These are phyloP conservation scores for Rhodinocichla rosea DNA, from an alignment of 2,113 vertebrate species.

Conservation along the genomic window DNA sequence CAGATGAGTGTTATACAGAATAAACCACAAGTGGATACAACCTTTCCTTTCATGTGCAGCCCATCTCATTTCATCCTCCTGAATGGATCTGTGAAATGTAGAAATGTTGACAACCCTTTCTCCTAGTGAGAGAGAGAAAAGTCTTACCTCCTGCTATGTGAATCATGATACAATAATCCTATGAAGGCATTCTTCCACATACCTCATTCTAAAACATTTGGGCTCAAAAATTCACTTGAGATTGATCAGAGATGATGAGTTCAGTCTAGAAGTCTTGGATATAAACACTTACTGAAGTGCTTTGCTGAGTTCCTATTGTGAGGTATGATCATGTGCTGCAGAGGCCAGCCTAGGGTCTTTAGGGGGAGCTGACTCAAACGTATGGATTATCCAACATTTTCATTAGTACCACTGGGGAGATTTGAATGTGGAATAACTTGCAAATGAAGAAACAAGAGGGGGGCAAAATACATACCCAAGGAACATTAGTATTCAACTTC, in stretches of 20 bases:
- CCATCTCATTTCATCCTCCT: background rate
- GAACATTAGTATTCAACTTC: background rate
- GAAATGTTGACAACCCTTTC: background rate
- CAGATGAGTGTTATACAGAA: background rate
- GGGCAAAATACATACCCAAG: background rate
- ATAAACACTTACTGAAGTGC: background rate
- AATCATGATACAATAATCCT: background rate
- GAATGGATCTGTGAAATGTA: background rate
- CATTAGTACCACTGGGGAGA: background rate
- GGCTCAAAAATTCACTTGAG: background rate
- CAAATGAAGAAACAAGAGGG: conserved; percentile 1
- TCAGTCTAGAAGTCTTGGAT: background rate
- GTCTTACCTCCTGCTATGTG: background rate
- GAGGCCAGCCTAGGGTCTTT: background rate
- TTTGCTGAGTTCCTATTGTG: background rate
- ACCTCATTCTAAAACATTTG: background rate
- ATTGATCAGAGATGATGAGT: background rate
- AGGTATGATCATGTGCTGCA: background rate
- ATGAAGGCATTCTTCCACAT: background rate
- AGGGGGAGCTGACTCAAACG: background rate
- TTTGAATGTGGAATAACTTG: background rate
- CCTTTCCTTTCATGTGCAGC: background rate
- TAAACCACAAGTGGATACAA: background rate
- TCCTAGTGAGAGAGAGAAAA: background rate
- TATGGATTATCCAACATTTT: conserved; percentile 16